Percentiles rank a stretch among this genome's conserved stretches.
Evolutionary conservation across 2,888 invertebrate genomes (phyloP).

Genomic region (Junonia oenone): DNA sequence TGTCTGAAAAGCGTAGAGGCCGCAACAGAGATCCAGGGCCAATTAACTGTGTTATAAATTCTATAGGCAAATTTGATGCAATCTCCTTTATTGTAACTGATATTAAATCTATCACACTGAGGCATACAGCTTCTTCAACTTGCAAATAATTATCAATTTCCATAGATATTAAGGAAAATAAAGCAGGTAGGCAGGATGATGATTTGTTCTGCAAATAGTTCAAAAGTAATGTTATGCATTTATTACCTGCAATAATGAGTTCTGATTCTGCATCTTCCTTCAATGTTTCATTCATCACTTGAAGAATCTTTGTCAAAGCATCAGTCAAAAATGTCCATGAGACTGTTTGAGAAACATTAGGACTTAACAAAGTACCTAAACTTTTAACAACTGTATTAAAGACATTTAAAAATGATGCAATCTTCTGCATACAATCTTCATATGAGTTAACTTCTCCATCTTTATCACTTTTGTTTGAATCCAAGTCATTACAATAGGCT

Average conservation of each 20-base stretch:
- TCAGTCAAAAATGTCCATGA: conserved; percentile 81
- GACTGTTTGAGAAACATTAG: conserved; percentile 56
- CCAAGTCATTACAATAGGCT: conserved; percentile 84
- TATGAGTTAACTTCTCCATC: conserved; percentile 57
- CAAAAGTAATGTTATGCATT: conserved; percentile 83
- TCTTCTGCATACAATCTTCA: conserved; percentile 82
- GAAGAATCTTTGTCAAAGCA: conserved; percentile 82
- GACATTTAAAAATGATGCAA: conserved; percentile 87
- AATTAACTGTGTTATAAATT: conserved; percentile 87
- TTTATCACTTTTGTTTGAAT: conserved; percentile 67
- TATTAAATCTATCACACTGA: conserved; percentile 85
- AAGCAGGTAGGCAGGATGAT: conserved; percentile 76
- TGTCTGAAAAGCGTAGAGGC: conserved; percentile 82
- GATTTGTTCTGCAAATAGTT: conserved; percentile 82
- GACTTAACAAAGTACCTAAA: conserved; percentile 69
- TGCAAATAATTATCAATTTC: conserved; percentile 82
- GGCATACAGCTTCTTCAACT: conserved; percentile 81
- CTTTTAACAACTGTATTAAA: conserved; percentile 93
- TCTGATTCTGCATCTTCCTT: conserved; percentile 81
- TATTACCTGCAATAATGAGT: conserved; percentile 85
- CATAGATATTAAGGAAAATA: conserved; percentile 83
- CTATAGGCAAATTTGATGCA: conserved; percentile 87
- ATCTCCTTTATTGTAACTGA: conserved; percentile 86
- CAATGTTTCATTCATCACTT: conserved; percentile 82
- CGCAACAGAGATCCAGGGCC: conserved; percentile 84